phyloP scores from a whole-genome alignment of 2,888 invertebrate genomes.

The Apocheima hispidaria region DNA sequence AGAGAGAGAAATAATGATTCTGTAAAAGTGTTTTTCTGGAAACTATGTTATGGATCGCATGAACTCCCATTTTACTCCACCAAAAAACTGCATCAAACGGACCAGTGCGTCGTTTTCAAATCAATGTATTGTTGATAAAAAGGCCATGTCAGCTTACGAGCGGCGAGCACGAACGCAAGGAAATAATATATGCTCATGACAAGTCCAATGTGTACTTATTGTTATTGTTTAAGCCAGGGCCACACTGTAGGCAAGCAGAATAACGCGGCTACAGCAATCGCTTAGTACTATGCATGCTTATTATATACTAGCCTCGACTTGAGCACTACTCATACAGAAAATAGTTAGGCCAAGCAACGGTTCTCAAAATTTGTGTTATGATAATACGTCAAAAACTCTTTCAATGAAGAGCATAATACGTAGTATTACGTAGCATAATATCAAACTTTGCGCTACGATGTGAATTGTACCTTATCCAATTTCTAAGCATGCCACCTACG shows the following conservation, averaged over 20 bases:
- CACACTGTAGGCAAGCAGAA: too few species aligned
- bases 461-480: background rate
- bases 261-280: too few species aligned
- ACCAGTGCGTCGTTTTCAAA: slow-evolving; percentile 64
- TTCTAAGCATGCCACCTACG: background rate
- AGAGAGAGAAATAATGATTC: too few species aligned
- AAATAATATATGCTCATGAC: slow-evolving; percentile 33
- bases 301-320: too few species aligned
- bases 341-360: too few species aligned
- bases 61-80: slow-evolving; percentile 16
- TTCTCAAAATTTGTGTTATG: too few species aligned
- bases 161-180: slow-evolving; percentile 28
- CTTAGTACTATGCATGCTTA: too few species aligned
- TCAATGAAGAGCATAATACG: too few species aligned
- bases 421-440: too few species aligned
- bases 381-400: too few species aligned
- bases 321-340: too few species aligned
- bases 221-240: slow-evolving; percentile 17
- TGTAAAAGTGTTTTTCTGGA: background rate
- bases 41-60: background rate
- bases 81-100: slow-evolving; percentile 38
- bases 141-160: slow-evolving; percentile 37
- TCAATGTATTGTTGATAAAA: slow-evolving; percentile 71
- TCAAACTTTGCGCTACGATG: too few species aligned
- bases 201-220: slow-evolving; percentile 14